These are phyloP conservation scores for Sclerodermus sp. DNA, from an alignment of 2,888 invertebrate species.

Conservation along the genomic window DNA sequence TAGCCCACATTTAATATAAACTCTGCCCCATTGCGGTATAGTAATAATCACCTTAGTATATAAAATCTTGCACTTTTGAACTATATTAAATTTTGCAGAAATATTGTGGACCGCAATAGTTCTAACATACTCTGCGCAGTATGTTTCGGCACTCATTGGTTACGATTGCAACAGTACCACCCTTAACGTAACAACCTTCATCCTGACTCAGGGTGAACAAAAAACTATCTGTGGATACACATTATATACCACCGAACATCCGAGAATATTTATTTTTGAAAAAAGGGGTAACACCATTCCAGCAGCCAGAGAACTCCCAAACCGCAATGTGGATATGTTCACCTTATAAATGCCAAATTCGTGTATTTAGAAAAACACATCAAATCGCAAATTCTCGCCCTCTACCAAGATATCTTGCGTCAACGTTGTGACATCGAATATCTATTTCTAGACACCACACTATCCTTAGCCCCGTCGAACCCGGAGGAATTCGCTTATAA, in stretches of 20 bases:
- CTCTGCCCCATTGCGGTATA: too few relatives aligned
- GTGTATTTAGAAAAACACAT: conserved; percentile 28
- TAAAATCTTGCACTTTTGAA: too few relatives aligned
- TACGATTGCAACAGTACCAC: too few relatives aligned
- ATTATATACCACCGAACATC: conserved; percentile 21
- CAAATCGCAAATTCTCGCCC: conserved; percentile 11
- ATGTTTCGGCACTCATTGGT: too few relatives aligned
- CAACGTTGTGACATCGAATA: conserved; percentile 22
- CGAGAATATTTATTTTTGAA: conserved; percentile 15
- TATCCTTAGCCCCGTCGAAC: conserved; percentile 20
- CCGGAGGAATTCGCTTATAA: conserved; percentile 27
- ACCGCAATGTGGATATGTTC: conserved; percentile 14
- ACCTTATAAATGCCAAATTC: conserved; percentile 23
- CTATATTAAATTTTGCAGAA: too few relatives aligned
- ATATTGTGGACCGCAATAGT: too few relatives aligned
- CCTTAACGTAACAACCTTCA: too few relatives aligned
- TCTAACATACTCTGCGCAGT: too few relatives aligned
- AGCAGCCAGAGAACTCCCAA: neutral
- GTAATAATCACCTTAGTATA: too few relatives aligned
- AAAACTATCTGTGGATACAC: conserved; percentile 16
- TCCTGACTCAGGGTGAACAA: too few relatives aligned
- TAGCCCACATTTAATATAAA: too few relatives aligned
- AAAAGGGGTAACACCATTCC: neutral
- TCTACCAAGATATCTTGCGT: conserved; percentile 7
- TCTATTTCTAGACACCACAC: conserved; percentile 23